Percentiles rank a stretch among this genome's conserved stretches.
Evolutionary conservation across 1,140 invertebrate species (phyloP).

Genomic region (Anadara kagoshimensis): DNA sequence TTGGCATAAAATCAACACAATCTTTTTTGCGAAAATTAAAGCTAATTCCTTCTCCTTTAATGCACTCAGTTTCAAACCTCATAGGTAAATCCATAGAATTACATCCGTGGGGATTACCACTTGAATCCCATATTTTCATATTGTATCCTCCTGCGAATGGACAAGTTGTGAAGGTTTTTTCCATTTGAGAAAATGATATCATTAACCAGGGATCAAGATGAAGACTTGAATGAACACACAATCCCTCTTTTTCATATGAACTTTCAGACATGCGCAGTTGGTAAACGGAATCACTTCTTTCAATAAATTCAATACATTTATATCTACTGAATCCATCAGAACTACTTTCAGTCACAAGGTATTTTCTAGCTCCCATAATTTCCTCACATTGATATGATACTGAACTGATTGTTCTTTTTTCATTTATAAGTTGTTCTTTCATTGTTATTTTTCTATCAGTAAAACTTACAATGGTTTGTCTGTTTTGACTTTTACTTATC

Average conservation of each 20-base stretch:
- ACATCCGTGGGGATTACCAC: constrained; percentile 46
- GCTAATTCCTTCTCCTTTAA: constrained; percentile 55
- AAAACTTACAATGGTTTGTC: background rate
- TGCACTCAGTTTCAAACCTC: constrained; percentile 59
- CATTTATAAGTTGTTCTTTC: background rate
- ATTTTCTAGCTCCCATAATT: constrained; percentile 1
- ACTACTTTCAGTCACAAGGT: background rate
- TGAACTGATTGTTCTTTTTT: background rate
- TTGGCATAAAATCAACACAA: constrained; percentile 37
- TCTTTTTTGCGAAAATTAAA: constrained; percentile 55
- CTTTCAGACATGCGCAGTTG: constrained; percentile 47
- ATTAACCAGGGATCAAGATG: constrained; percentile 51
- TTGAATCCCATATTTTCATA: constrained; percentile 51
- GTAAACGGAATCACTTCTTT: constrained; percentile 45
- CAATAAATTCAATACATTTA: constrained; percentile 29
- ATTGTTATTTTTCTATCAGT: background rate
- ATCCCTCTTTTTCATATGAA: constrained; percentile 13
- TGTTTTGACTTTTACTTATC: background rate
- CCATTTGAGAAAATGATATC: constrained; percentile 39
- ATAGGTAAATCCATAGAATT: constrained; percentile 60
- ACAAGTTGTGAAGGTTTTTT: constrained; percentile 45
- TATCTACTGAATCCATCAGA: background rate
- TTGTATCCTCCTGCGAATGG: constrained; percentile 56
- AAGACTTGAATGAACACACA: constrained; percentile 43
- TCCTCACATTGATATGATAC: background rate